Evolutionary conservation across 2,113 vertebrate species (phyloP).

Genomic region (Rhabdornis inornatus): DNA sequence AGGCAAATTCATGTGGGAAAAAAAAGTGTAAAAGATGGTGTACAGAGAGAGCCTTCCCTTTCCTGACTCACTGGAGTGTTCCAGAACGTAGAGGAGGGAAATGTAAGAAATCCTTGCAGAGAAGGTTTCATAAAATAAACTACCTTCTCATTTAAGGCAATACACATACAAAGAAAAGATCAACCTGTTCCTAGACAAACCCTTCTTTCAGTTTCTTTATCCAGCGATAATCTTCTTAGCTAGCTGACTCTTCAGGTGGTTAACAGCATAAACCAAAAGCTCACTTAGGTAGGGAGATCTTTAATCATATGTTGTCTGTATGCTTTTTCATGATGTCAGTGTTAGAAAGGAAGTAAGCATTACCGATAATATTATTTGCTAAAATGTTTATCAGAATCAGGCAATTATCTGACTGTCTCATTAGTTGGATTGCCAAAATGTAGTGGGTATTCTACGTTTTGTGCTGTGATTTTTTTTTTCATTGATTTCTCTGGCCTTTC

Average conservation of each 20-base stretch:
- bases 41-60: neutral
- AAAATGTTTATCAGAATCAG: constrained; percentile 20
- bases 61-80: neutral
- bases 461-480: constrained; percentile 29
- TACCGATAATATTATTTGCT: neutral
- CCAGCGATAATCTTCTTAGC: neutral
- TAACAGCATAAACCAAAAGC: neutral
- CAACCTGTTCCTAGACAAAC: neutral
- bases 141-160: neutral
- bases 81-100: neutral
- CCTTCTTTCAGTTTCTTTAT: neutral
- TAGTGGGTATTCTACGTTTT: neutral
- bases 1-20: neutral
- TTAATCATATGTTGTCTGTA: neutral
- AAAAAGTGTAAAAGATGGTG: too few relatives aligned
- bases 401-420: neutral
- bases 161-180: neutral
- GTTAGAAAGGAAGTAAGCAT: neutral
- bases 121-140: neutral
- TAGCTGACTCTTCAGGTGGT: neutral
- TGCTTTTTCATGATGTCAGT: neutral
- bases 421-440: constrained; percentile 28
- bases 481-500: constrained; percentile 59
- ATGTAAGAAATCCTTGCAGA: neutral
- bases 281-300: neutral